phyloP scores from a whole-genome alignment of 2,888 invertebrate genomes.

The Lepidocyrtoides sp. region DNA sequence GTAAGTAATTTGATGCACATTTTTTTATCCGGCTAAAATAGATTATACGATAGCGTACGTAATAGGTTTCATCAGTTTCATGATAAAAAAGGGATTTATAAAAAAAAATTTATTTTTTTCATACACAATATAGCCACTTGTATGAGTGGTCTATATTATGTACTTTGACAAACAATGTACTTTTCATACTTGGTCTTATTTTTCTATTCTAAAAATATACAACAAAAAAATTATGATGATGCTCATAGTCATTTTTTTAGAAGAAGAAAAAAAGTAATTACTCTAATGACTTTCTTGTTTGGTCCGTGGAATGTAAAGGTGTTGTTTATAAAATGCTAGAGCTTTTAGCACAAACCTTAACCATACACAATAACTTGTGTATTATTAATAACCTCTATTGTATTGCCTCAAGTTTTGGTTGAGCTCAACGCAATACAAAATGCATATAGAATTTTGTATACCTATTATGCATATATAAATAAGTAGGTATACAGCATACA shows the following conservation, averaged over 20 bases:
- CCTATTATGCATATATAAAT: too few relatives aligned
- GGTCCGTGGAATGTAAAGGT: background rate
- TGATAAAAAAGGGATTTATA: background rate
- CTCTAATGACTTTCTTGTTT: conserved; percentile 6
- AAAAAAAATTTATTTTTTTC: background rate
- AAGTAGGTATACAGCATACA: background rate
- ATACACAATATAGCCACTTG: conserved; percentile 19
- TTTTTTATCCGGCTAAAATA: conserved; percentile 8
- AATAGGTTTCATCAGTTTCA: background rate
- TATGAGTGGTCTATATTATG: background rate
- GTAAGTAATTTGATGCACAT: conserved; percentile 24
- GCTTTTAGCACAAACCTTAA: too few relatives aligned
- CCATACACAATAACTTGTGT: background rate
- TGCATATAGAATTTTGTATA: too few relatives aligned
- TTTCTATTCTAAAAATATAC: background rate
- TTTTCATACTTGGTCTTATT: conserved; percentile 16
- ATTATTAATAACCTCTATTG: background rate
- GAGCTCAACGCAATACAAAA: too few relatives aligned
- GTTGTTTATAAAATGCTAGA: background rate
- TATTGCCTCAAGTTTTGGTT: too few relatives aligned
- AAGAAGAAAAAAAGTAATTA: conserved; percentile 27
- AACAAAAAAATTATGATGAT: background rate
- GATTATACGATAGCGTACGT: background rate
- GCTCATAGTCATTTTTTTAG: background rate
- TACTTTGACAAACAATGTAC: background rate